phyloP scores from a whole-genome alignment of 1,140 invertebrate species.

The Propsilocerus akamusi region DNA sequence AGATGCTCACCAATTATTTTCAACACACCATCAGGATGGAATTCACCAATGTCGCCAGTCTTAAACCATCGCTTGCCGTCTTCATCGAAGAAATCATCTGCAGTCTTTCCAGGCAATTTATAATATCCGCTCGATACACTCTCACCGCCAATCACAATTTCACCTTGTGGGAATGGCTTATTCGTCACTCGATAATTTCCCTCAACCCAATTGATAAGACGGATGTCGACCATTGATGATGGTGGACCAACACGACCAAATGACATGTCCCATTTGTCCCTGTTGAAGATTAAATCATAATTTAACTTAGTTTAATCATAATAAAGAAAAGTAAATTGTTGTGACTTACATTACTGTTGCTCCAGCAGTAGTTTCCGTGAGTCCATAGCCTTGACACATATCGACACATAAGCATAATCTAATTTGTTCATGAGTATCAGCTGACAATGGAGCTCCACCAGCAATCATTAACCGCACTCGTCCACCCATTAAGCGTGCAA shows the following conservation, averaged over 20 bases:
- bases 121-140: conserved; percentile 89
- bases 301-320: conserved; percentile 6
- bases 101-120: conserved; percentile 73
- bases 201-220: conserved; percentile 87
- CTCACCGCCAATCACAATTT: conserved; percentile 82
- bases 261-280: conserved; percentile 16
- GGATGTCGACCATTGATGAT: conserved; percentile 67
- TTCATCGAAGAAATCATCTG: conserved; percentile 76
- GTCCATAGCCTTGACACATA: conserved; percentile 87
- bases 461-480: conserved; percentile 66
- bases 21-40: conserved; percentile 79
- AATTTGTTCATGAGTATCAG: conserved; percentile 89
- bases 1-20: conserved; percentile 78
- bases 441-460: conserved; percentile 88
- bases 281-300: conserved; percentile 5
- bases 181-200: conserved; percentile 81
- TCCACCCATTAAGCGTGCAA: conserved; percentile 71
- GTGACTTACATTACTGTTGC: conserved; percentile 65
- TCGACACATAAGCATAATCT: conserved; percentile 81
- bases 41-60: conserved; percentile 91
- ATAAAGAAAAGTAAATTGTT: conserved; percentile 5
- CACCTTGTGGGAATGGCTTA: conserved; percentile 77
- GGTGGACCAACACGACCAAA: conserved; percentile 78
- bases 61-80: conserved; percentile 78
- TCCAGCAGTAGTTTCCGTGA: conserved; percentile 91